Base-by-base conservation (phyloP, 2,888 invertebrate genomes). In the Trichogramma dendrolimi region DNA sequence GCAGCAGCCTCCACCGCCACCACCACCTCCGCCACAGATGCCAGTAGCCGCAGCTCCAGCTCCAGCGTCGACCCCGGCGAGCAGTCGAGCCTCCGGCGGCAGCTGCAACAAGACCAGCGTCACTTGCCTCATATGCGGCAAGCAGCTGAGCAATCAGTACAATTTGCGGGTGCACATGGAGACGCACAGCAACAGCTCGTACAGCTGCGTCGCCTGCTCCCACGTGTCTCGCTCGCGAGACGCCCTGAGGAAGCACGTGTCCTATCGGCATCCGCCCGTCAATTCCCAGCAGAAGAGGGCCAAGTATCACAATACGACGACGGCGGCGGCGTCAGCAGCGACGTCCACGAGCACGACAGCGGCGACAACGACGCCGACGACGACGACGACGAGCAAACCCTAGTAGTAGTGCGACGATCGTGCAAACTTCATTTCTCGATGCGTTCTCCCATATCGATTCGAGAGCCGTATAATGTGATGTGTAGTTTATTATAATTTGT, bases 161-260 rank as follows among this genome's bases (percentile, higher is more conserved):
- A 94, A 94, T 78, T 80, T 94, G 71, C 84, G 93, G 63, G 93
- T 94, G 64, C 94, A 94, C 73, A 88, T 94, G 87, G 94, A 94
- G 75, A 93, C 93, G 27, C 94, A 94, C 79, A 90, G 92, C 73
- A 93, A 93, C 68, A 87, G 91, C 55, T 87, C 92, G 42, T 92
- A 94, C 79, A 92, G 92, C 43, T 94, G 94, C 74, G 86, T 88
- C 66, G 90, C 92, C 0, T 94, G 94, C 80, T 87, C 88, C 1
- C 94, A 94, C 77, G 92, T 94, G 47, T 93, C 92, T 48, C 84
- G 93, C 65, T 93, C 92, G 58, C 83, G 93, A 63, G 94, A 94
- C 77, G 94, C 94, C 41, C 80, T 94, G 58, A 82, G 94, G 67
- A 94, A 94, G 77, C 94, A 94, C 75, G 92, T 94, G 48, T 92